Evolutionary conservation across 2,888 invertebrate genomes (phyloP), one percentile per base, ranked within the genome.

Genomic region (Didymodactylos carnosus): DNA sequence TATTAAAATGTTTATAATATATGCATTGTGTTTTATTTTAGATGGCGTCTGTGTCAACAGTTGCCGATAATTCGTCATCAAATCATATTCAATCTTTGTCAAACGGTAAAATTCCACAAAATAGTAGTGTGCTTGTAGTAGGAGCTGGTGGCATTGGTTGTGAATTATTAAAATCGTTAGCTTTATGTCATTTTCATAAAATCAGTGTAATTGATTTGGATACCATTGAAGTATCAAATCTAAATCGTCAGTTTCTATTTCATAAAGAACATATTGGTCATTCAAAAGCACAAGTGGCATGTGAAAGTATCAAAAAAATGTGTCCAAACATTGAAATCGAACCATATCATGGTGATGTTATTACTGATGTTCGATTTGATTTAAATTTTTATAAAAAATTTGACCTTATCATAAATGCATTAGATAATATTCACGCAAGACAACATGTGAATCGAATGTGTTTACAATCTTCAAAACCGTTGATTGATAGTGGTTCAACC

Each of bases 81-180:
- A n/a, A n/a, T n/a, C n/a, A n/a, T n/a, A n/a, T n/a, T n/a, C n/a
- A n/a, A n/a, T n/a, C n/a, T n/a, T n/a, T n/a, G n/a, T n/a, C 62
- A 62, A 62, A 35, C 35, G 62, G 62, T 62, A 62, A 62, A 62
- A 35, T 35, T 35, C 62, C 62, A 35, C 35, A 29, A 62, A 35
- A 62, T n/a, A 62, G 62, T 19, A 35, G 35, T 7, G 62, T 85
- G 69, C 77, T 86, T 49, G 83, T 86, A n/a, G 84, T 86, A 73
- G 98, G 98, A 73, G 97, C 98, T 79, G 98, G 98, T 77, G 98
- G 98, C 75, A 98, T 99, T 80, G 98, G 98, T 77, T 98, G 97
- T 85, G 98, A 99, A 85, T 88, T 99, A 78, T 85, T 99, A 49
- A 99, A 99, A 84, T 94, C 95, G 86, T 88, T 99, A 77, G 94